Evolutionary conservation across 2,113 vertebrate genomes (phyloP), one percentile per base, ranked within the genome.

Genomic region (Antigone vipio): DNA sequence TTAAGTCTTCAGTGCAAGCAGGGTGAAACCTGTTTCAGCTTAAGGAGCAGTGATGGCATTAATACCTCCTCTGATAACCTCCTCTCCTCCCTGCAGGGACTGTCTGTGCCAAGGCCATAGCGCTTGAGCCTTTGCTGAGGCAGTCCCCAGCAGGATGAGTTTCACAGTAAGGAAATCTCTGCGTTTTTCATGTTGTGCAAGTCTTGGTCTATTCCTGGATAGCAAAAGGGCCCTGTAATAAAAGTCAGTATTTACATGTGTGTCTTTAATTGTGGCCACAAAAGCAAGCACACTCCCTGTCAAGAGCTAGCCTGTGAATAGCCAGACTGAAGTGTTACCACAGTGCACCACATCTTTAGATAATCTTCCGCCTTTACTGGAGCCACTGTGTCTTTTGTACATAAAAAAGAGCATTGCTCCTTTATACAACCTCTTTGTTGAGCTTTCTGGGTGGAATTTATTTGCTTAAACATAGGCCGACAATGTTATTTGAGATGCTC

Each of bases 371-470:
- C 10, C 52, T 94, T 94, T 27, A 16, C 44, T 42, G 71, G 73
- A 85, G 32, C 44, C 11, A 5, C 21, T 5, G 4, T 27, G 32
- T 19, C 49, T 27, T 55, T 34, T 81, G 53, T 63, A 85, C 44
- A 59, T 6, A 49, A 74, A 83, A 49, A 71, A 83, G 35, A 73
- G 42, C 58, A 8, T 71, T 85, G 22, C 19, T 79, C 42, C 66
- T 35, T 80, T 66, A 27, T n/a, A 58, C 40, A 79, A 10, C 22
- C 23, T 49, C 62, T 75, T 45, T 82, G 45, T 89, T 94, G 88
- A 50, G 67, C n/a, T 89, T 90, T 64, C 58, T 85, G 93, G 72
- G 93, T 88, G 91, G 82, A 50, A 93, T 44, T 68, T 83, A 19
- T 92, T 95, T 96, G 71, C 85, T 92, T 10, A 76, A 92, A 30